Base-by-base conservation (phyloP, 2,113 vertebrate species). In the Hirundichthys speculiger region DNA sequence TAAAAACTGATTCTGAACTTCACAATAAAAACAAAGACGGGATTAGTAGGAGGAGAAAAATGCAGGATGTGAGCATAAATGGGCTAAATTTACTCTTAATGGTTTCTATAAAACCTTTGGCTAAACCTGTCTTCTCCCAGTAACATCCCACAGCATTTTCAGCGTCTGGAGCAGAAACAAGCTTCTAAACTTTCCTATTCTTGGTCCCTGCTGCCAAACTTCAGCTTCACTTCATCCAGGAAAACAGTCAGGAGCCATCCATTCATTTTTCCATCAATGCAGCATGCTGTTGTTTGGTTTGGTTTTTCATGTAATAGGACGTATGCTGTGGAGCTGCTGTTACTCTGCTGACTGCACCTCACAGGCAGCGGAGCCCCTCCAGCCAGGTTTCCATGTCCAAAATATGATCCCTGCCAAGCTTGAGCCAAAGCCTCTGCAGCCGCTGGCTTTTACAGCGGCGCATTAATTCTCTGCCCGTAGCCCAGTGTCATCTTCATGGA, bases 341-440 rank as follows among this genome's bases (percentile, higher is more conserved):
- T 78, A 14, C 43, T 49, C 55, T 45, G 80, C 56, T n/a, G 9
- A 56, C 51, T 68, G 57, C 73, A 77, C 79, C 19, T 22, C 58
- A 27, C 38, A 78, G 79, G 67, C 46, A 60, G 42, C 50, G 20
- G 61, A 71, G 54, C 55, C 43, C 50, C 60, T 82, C 75, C 61
- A 72, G 69, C 40, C 67, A 47, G 52, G 51, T 80, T 73, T 57
- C 74, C 74, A 64, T 49, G 45, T 85, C 69, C 80, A 83, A 73
- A 84, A 82, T 73, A 80, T 45, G 75, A 84, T 79, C 80, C 76
- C 48, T 34, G 16, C 22, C 5, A 2, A 78, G 46, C 59, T 49
- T 20, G 45, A 83, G 86, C 84, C 89, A 88, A 82, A 85, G 53
- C 77, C 77, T 83, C 71, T 51, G 70, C 78, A 62, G 67, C 61